Conservation (phyloP, 2,797 vertebrate genomes). For the Malacoraja senta region DNA sequence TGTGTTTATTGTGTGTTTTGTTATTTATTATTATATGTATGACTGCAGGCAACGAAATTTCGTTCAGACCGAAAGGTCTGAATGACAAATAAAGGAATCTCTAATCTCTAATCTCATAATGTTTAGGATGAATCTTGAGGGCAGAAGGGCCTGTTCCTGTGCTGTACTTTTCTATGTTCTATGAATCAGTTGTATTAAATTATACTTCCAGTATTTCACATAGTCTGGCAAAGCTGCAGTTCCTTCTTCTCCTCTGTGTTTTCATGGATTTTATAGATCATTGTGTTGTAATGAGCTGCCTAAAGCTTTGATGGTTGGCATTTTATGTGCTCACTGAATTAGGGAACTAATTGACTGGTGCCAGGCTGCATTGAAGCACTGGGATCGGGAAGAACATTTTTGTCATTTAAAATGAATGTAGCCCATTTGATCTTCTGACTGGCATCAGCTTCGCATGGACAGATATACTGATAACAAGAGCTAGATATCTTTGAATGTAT, state of each 20-base stretch:
- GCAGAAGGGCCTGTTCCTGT: no score
- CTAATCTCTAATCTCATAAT: no score
- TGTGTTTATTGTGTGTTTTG: no score
- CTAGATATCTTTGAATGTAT: neutral
- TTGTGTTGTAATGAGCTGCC: neutral
- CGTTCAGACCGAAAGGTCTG: no score
- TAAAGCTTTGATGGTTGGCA: neutral
- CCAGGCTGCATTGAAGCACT: neutral
- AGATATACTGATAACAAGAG: neutral
- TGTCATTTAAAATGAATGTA: neutral
- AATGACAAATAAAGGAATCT: no score
- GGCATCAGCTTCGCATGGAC: neutral
- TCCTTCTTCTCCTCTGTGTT: neutral
- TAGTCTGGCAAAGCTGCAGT: neutral
- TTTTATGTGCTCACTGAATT: neutral
- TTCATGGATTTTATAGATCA: neutral
- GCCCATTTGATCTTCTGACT: neutral
- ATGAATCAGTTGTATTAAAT: neutral
- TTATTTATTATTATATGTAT: no score
- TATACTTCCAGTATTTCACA: no score
- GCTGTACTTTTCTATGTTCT: no score
- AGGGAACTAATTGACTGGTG: neutral
- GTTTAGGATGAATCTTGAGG: no score
- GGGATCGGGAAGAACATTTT: neutral
- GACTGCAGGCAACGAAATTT: no score